These are phyloP conservation scores for Hypocryptadius cinnamomeus DNA, from an alignment of 2,113 vertebrate genomes.

Conservation along the genomic window DNA sequence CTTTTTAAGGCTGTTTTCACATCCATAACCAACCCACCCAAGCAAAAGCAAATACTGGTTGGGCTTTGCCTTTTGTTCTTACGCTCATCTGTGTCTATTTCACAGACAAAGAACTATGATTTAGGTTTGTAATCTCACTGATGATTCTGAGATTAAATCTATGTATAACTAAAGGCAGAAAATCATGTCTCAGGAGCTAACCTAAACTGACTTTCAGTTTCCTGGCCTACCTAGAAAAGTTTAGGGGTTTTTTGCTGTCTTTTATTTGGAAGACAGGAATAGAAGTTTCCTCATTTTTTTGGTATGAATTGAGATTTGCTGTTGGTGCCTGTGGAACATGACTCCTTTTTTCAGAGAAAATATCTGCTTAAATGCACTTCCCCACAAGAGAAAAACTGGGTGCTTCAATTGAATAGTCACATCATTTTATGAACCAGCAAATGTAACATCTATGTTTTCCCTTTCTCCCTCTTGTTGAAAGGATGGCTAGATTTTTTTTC, in stretches of 20 bases:
- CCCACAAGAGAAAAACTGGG: not conserved
- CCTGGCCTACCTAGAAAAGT: not conserved
- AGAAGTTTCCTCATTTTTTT: not conserved
- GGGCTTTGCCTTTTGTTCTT: not conserved
- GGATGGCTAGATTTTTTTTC: not conserved
- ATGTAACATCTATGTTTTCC: not conserved
- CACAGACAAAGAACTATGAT: not conserved
- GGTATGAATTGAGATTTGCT: not conserved
- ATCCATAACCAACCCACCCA: not conserved
- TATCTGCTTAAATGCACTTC: not conserved
- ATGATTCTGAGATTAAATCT: not conserved
- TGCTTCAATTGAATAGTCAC: not conserved
- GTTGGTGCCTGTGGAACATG: rapidly evolving
- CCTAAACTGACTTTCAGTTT: not conserved
- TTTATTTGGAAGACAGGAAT: not conserved
- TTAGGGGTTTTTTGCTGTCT: rapidly evolving
- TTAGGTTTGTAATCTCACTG: not conserved
- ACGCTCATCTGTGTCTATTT: not conserved
- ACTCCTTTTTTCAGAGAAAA: not conserved
- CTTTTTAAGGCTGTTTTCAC: not conserved
- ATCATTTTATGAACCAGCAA: not conserved
- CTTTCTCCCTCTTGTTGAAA: not conserved
- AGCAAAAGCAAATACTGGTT: not conserved
- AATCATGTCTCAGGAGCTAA: not conserved
- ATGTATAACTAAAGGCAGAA: not conserved